phyloP scores from a whole-genome alignment of 2,113 vertebrate species.

The Rhinolophus ferrumequinum region DNA sequence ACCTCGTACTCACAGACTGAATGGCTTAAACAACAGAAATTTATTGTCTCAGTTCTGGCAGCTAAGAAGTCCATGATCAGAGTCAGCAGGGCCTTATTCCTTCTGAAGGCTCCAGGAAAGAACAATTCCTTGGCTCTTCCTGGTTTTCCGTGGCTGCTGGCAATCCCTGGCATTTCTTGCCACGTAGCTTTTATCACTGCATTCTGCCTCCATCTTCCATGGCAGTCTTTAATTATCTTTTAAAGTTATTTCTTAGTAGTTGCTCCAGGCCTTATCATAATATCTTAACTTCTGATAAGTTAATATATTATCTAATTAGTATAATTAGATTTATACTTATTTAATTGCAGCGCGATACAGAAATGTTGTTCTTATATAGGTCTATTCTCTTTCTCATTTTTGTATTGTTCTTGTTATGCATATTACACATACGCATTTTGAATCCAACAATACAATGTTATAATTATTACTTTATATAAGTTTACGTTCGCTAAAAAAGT shows the following conservation, averaged over 20 bases:
- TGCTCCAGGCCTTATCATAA: background rate
- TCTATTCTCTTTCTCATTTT: background rate
- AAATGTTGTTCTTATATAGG: background rate
- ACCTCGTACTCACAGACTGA: background rate
- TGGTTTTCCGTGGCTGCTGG: background rate
- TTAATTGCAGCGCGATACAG: background rate
- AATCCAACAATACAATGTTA: background rate
- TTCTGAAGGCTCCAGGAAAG: background rate
- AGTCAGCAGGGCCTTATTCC: background rate
- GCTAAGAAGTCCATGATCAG: background rate
- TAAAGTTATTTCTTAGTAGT: background rate
- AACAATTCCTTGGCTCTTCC: background rate
- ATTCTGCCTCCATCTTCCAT: background rate
- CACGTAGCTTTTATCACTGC: background rate
- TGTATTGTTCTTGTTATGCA: background rate
- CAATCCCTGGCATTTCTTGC: background rate
- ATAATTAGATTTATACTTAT: background rate
- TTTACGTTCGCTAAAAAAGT: slow-evolving; percentile 20
- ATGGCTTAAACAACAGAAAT: background rate
- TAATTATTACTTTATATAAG: slow-evolving; percentile 28
- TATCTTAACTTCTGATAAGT: background rate
- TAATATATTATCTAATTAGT: background rate
- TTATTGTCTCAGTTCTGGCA: background rate
- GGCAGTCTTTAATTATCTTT: background rate
- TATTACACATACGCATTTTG: background rate